Evolutionary conservation across 2,797 vertebrate species (phyloP).

Genomic region (Epinephelus awoara): DNA sequence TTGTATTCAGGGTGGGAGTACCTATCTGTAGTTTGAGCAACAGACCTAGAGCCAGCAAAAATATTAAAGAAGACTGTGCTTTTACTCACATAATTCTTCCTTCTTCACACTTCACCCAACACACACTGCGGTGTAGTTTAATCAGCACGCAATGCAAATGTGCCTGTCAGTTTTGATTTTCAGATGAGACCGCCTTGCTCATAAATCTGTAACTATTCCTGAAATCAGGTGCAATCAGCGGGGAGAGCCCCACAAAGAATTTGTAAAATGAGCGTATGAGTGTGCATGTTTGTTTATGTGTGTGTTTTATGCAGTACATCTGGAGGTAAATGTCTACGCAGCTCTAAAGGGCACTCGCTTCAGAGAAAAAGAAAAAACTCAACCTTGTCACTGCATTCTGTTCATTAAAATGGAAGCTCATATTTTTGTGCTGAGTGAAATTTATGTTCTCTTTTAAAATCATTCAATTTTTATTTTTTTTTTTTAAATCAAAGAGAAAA

Average conservation of each 20-base stretch:
- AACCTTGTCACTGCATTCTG: conserved; percentile 1
- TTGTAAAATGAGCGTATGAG: conserved; percentile 12
- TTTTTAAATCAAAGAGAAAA: background rate
- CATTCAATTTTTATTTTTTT: too few relatives aligned
- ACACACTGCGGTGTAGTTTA: conserved; percentile 29
- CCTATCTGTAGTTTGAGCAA: too few relatives aligned
- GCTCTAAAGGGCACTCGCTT: conserved; percentile 2
- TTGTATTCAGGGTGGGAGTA: too few relatives aligned
- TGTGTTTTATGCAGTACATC: background rate
- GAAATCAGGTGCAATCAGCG: conserved; percentile 72
- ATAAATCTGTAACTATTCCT: conserved; percentile 74
- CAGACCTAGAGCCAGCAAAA: background rate
- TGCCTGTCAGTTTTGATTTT: conserved; percentile 78
- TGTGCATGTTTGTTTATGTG: conserved; percentile 3
- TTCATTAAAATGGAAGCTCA: background rate
- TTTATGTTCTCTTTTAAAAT: background rate
- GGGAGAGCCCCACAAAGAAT: conserved; percentile 25
- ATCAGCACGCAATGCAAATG: conserved; percentile 57
- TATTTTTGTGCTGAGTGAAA: conserved; percentile 2
- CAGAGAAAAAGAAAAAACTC: background rate
- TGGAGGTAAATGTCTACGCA: conserved; percentile 2
- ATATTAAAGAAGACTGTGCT: background rate
- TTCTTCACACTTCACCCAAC: conserved; percentile 4
- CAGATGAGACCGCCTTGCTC: conserved; percentile 51
- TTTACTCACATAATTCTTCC: conserved; percentile 4